Base-by-base conservation (phyloP, 1,140 invertebrate genomes). In the Gyrodactylus bullatarudis region DNA sequence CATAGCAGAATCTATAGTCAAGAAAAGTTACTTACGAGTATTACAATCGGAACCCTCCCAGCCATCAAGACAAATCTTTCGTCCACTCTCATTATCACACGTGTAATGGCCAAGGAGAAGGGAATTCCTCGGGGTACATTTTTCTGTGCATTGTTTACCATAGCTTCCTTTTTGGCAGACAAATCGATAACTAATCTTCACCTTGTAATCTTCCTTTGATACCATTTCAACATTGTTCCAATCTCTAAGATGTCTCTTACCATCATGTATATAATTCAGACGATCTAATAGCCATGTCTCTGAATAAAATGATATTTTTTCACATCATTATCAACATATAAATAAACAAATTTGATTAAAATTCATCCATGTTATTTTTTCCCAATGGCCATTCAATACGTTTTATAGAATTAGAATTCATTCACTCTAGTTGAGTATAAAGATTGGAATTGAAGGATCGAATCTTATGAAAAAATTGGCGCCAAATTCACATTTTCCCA, bases 31-130 rank as follows among this genome's bases (percentile, higher is more conserved):
- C 71, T 72, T 72, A 25, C 27, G 71, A 16, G 23, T 1, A 22
- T 72, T 72, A 23, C 73, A 73, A 54, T 73, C 54, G 0, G 26
- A 22, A 69, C 73, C 73, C 54, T 68, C 23, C 73, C 73, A 73
- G 23, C 73, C 73, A 2, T 73, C 73, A 26, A 74, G 19, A 23
- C 73, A 74, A 26, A 74, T 23, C 68, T 74, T 74, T 24, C 25
- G 16, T 1, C 73, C 73, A 1, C 34, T 74, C 22, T 24, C 73
- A 23, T 26, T 20, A 16, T 72, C 73, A 27, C 73, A 74, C 1
- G 54, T 69, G 68, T 26, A 74, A 70, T 74, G 73, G 21, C 73
- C 73, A 24, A 25, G 16, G 2, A 70, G 16, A n/a, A 26, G 54
- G 73, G 24, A 26, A 26, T 74, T 24, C 0, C 21, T 25, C 0